Conservation (phyloP, 1,140 invertebrate species). For the Helicorthomorpha holstii region DNA sequence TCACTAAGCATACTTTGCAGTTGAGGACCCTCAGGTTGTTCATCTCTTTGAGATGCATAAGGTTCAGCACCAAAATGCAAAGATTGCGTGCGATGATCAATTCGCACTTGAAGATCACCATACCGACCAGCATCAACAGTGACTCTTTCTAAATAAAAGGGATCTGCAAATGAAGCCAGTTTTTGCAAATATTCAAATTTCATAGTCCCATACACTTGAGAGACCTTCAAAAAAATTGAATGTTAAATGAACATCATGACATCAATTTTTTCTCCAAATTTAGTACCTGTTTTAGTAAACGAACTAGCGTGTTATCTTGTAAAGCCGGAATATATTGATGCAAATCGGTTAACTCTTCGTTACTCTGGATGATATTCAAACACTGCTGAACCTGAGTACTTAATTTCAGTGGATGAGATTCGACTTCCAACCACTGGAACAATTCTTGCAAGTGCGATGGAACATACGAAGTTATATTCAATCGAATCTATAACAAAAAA, state of each 20-base stretch:
- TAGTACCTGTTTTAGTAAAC: constrained; percentile 66
- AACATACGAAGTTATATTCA: constrained; percentile 70
- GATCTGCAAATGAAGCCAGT: constrained; percentile 64
- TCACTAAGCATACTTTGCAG: constrained; percentile 89
- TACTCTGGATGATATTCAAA: constrained; percentile 36
- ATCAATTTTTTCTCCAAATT: too few species aligned
- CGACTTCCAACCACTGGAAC: constrained; percentile 83
- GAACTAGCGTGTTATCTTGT: constrained; percentile 79
- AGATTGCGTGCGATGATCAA: constrained; percentile 62
- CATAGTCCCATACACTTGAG: constrained; percentile 89
- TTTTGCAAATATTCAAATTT: constrained; percentile 67
- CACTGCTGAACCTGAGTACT: constrained; percentile 57
- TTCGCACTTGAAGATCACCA: constrained; percentile 88
- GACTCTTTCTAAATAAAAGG: constrained; percentile 71
- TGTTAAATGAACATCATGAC: too few species aligned
- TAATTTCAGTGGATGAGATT: constrained; percentile 84
- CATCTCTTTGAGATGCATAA: constrained; percentile 77
- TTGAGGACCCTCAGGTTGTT: constrained; percentile 78
- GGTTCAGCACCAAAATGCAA: constrained; percentile 87
- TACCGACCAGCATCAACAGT: constrained; percentile 85
- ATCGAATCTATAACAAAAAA: constrained; percentile 35
- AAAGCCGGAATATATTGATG: constrained; percentile 67
- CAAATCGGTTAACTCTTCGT: constrained; percentile 40
- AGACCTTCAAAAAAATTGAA: constrained; percentile 34
- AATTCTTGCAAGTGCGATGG: constrained; percentile 73